A percentile compares a stretch with the other conserved stretches of the same genome.
phyloP scores from a whole-genome alignment of 2,797 vertebrate genomes.

The Enteromius afrohamiltoni region DNA sequence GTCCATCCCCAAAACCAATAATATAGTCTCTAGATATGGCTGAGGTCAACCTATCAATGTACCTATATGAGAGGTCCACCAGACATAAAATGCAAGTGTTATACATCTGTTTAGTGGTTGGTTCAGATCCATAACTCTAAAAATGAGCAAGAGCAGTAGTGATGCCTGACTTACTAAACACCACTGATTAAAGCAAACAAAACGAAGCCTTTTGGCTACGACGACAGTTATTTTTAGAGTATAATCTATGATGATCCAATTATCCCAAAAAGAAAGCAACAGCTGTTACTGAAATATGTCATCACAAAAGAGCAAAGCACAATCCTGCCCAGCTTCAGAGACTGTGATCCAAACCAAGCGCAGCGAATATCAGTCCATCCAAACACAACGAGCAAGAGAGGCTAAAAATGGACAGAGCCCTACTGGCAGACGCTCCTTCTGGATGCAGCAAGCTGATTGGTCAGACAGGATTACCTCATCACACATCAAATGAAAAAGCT shows the following conservation, averaged over 20 bases:
- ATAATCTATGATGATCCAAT: conserved; percentile 16
- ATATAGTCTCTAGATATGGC: background rate
- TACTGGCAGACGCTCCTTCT: conserved; percentile 3
- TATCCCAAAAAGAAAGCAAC: conserved; percentile 16
- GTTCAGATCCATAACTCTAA: background rate
- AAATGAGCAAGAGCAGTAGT: background rate
- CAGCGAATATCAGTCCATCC: background rate
- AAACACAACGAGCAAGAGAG: conserved; percentile 21
- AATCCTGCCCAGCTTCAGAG: background rate
- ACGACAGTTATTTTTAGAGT: background rate
- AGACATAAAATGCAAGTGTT: background rate
- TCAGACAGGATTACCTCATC: conserved; percentile 37
- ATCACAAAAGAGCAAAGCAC: conserved; percentile 1
- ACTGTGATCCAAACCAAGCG: conserved; percentile 11
- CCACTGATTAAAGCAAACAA: conserved; percentile 4
- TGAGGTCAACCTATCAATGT: background rate
- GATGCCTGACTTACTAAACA: background rate
- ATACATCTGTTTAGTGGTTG: background rate
- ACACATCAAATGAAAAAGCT: background rate
- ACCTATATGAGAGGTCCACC: background rate
- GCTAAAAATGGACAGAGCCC: conserved; percentile 52
- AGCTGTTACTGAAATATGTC: conserved; percentile 27
- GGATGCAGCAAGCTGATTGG: conserved; percentile 37
- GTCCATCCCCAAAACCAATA: background rate
- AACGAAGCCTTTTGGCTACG: background rate